These are phyloP conservation scores for Labroides dimidiatus DNA, from an alignment of 2,797 vertebrate genomes.

Conservation along the genomic window DNA sequence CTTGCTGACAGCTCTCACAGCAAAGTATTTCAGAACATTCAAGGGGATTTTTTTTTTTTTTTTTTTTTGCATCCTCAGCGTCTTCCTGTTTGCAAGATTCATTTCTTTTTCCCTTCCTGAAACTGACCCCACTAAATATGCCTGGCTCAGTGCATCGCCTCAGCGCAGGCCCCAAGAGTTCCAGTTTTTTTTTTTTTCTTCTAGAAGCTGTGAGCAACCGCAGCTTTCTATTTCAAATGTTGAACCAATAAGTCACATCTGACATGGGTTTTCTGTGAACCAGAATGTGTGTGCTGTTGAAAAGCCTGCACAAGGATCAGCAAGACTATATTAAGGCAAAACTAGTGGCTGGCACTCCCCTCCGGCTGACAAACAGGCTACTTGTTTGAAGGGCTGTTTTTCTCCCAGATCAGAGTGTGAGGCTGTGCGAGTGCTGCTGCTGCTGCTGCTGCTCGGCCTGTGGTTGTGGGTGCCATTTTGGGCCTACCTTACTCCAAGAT, in stretches of 20 bases:
- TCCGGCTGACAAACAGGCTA: slow-evolving; percentile 80
- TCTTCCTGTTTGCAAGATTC: slow-evolving; percentile 78
- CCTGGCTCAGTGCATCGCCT: slow-evolving; percentile 43
- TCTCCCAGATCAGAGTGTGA: slow-evolving; percentile 77
- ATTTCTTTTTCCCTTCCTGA: slow-evolving; percentile 76
- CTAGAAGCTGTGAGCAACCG: slow-evolving; percentile 58
- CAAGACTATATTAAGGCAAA: slow-evolving; percentile 85
- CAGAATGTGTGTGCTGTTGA: slow-evolving; percentile 68
- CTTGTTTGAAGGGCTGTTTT: slow-evolving; percentile 83
- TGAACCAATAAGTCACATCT: slow-evolving; percentile 79
- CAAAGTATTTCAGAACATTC: slow-evolving; percentile 49
- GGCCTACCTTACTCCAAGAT: slow-evolving; percentile 58
- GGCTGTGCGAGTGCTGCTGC: slow-evolving; percentile 71
- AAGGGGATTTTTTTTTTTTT: slow-evolving; percentile 24
- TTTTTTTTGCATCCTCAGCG: slow-evolving; percentile 61
- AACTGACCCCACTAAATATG: slow-evolving; percentile 59
- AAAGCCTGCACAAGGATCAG: slow-evolving; percentile 71
- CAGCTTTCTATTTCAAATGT: slow-evolving; percentile 83
- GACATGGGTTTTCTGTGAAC: slow-evolving; percentile 75
- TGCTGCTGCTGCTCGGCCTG: slow-evolving; percentile 66
- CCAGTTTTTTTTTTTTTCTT: slow-evolving; percentile 34
- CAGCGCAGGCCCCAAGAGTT: slow-evolving; percentile 39
- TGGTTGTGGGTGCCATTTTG: slow-evolving; percentile 81
- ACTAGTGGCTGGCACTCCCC: slow-evolving; percentile 76
- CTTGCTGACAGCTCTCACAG: slow-evolving; percentile 55